Evolutionary conservation across 2,888 invertebrate genomes (phyloP), one percentile per base, ranked within the genome.

Genomic region (Polydrusus pterygomalis): DNA sequence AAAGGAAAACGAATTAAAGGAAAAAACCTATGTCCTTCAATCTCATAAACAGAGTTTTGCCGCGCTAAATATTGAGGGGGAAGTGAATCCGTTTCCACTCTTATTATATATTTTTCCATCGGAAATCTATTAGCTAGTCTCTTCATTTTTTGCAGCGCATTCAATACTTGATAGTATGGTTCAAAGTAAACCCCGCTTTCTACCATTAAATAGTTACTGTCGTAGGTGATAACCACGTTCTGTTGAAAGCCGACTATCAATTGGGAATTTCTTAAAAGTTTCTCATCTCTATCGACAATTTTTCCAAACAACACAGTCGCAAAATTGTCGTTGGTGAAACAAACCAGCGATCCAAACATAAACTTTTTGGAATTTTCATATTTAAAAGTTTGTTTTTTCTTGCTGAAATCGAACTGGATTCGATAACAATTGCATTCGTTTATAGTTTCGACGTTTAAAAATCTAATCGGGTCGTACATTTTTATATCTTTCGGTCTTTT

Each of bases 161-260:
- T 90, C 68, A 95, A 87, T 0, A 95, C 94, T 82, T 93, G 92
- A 78, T 92, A 90, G 84, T 96, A 96, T 0, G 96, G 94, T 83
- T 96, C 96, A 84, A 96, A 95, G 85, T 93, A 96, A 0, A 94
- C 92, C 64, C 91, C 92, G 65, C 94, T 92, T 84, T 95, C 95
- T 1, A 94, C 90, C 93, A 96, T 93, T 0, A 91, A 82, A 64
- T 74, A 77, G 0, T 86, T 65, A 58, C 45, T 34, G 82, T 88
- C 86, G 13, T 49, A 70, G n/a, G 86, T 62, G 86, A 69, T 69
- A 18, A 51, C 10, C 20, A 89, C 82, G 88, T 89, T 86, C 45
- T 92, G 91, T 40, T 90, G 85, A 25, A 79, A 78, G 1, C 87
- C 86, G 25, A 89, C 88, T 10, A 88, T 87, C 13, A 90, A 81